phyloP scores from a whole-genome alignment of 2,797 vertebrate genomes.

The Cryptoprocta ferox region DNA sequence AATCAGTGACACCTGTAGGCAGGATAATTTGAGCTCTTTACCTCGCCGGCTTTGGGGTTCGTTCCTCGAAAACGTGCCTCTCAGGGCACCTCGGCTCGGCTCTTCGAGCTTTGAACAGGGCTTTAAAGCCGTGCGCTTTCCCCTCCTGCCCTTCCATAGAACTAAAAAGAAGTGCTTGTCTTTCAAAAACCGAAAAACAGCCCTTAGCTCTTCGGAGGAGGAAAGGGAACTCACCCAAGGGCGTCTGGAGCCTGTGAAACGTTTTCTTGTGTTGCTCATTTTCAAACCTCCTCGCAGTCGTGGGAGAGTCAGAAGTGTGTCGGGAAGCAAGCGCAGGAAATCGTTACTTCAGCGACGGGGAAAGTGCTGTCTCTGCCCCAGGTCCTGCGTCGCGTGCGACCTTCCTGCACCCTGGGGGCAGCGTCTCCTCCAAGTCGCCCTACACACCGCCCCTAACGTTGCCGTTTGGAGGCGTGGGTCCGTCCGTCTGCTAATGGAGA shows the following conservation, averaged over 20 bases:
- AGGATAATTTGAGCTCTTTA: neutral
- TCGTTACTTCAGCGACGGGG: neutral
- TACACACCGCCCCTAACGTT: neutral
- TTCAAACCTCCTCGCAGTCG: slow-evolving; percentile 3
- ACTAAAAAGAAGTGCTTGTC: neutral
- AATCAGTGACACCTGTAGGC: fast-evolving
- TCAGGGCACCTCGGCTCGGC: fast-evolving
- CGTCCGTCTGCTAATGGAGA: neutral
- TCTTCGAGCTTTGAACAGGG: neutral
- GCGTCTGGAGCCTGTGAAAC: neutral
- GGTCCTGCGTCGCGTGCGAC: neutral
- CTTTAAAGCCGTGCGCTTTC: neutral
- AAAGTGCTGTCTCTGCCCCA: neutral
- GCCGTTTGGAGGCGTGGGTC: neutral
- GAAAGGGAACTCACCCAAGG: neutral
- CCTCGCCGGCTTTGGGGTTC: neutral
- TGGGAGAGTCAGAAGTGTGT: neutral
- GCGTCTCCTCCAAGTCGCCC: neutral
- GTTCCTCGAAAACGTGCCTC: fast-evolving
- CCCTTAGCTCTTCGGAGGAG: neutral
- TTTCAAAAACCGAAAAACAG: neutral
- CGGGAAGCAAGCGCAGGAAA: neutral
- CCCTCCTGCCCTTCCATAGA: neutral
- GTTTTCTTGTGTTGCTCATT: neutral
- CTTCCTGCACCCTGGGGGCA: fast-evolving